These are phyloP conservation scores for Galendromus occidentalis DNA, from an alignment of 1,140 invertebrate genomes.

Conservation along the genomic window DNA sequence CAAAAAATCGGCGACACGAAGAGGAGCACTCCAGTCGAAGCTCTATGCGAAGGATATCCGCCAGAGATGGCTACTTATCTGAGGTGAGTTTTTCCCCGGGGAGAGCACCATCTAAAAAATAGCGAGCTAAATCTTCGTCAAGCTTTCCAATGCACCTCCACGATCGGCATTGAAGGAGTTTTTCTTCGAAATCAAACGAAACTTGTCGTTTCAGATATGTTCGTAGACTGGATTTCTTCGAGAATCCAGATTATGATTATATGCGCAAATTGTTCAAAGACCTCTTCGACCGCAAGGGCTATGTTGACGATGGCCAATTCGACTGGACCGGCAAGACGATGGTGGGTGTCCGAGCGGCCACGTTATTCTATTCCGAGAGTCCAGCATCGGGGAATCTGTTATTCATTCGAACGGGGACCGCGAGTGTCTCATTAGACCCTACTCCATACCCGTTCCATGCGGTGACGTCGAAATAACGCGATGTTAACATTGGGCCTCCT, in stretches of 20 bases:
- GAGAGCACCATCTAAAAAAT: too few species aligned
- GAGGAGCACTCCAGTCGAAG: slow-evolving; percentile 85
- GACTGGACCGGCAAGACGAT: slow-evolving; percentile 33
- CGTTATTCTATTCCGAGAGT: too few species aligned
- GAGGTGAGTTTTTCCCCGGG: slow-evolving; percentile 10
- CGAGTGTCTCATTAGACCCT: too few species aligned
- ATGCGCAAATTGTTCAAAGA: slow-evolving; percentile 31
- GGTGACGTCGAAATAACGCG: neutral
- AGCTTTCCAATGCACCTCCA: too few species aligned
- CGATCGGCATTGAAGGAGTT: too few species aligned
- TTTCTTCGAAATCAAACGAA: too few species aligned
- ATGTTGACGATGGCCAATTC: slow-evolving; percentile 32
- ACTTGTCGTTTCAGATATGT: slow-evolving; percentile 29
- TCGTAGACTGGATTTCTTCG: slow-evolving; percentile 38
- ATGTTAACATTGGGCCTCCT: neutral
- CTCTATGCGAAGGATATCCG: slow-evolving; percentile 91
- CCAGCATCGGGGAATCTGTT: too few species aligned
- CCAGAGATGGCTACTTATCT: slow-evolving; percentile 27
- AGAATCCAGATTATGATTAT: slow-evolving; percentile 40
- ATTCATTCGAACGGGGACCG: too few species aligned
- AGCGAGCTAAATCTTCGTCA: too few species aligned
- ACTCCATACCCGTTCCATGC: too few species aligned
- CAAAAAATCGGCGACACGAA: slow-evolving; percentile 99
- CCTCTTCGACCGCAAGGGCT: slow-evolving; percentile 31
- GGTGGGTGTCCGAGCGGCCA: too few species aligned